Conservation (phyloP, 37 sponge, comb jelly and placozoan genomes). For the Spongilla lacustris region DNA sequence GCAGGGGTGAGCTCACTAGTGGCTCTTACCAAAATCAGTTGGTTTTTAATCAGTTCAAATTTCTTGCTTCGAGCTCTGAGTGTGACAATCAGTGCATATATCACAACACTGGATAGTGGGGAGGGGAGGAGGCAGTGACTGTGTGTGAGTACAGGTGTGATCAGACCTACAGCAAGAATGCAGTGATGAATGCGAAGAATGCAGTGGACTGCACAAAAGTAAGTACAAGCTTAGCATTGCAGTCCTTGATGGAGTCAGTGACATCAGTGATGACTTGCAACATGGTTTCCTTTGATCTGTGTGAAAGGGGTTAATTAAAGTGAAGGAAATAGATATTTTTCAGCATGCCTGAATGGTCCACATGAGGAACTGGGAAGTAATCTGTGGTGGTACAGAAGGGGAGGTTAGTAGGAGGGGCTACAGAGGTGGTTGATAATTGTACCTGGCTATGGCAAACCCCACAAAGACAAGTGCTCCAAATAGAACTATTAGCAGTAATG, state of each 20-base stretch:
- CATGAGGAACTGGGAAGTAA: slow-evolving; percentile 66
- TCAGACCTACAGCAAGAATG: slow-evolving; percentile 65
- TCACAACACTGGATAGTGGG: slow-evolving; percentile 56
- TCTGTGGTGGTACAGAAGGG: slow-evolving; percentile 20
- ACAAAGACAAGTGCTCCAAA: slow-evolving; percentile 66
- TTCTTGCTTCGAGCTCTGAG: slow-evolving; percentile 53
- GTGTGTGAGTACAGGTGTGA: not conserved
- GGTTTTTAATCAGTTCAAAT: slow-evolving; percentile 75
- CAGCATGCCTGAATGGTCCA: slow-evolving; percentile 83
- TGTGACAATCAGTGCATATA: slow-evolving; percentile 46
- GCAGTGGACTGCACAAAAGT: slow-evolving; percentile 65
- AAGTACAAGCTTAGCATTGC: slow-evolving; percentile 46
- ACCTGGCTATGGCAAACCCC: slow-evolving; percentile 56
- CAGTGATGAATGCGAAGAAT: slow-evolving; percentile 69
- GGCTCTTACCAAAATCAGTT: slow-evolving; percentile 74
- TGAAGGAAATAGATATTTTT: too few relatives aligned
- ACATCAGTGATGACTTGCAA: slow-evolving; percentile 25
- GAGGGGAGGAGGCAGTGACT: not conserved
- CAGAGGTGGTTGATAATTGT: not conserved
- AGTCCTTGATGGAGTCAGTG: slow-evolving; percentile 33
- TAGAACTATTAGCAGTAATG: slow-evolving; percentile 63
- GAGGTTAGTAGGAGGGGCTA: not conserved
- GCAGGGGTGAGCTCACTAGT: not conserved
- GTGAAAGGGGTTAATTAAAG: not conserved
- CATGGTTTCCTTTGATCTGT: slow-evolving; percentile 31